phyloP scores from a whole-genome alignment of 2,113 vertebrate genomes.

The Cyanistes caeruleus region DNA sequence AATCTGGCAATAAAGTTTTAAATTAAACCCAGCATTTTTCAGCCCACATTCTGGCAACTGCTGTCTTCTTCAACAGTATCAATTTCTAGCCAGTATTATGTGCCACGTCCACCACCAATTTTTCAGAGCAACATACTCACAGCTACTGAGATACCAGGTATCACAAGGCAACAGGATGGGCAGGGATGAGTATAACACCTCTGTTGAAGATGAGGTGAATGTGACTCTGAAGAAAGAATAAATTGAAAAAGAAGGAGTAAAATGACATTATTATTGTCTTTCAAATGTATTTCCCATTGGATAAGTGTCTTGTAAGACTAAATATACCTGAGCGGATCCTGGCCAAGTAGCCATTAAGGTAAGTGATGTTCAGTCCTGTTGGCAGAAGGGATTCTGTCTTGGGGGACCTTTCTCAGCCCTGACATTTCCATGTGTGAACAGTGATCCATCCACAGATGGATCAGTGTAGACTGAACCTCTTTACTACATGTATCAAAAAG shows the following conservation, averaged over 20 bases:
- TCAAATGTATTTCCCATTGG: neutral
- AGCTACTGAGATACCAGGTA: neutral
- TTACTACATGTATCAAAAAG: neutral
- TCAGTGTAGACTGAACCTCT: neutral
- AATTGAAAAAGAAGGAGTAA: neutral
- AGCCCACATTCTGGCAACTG: conserved; percentile 10
- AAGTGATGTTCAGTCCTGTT: neutral
- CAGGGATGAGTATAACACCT: neutral
- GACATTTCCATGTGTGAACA: neutral
- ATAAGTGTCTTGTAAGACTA: neutral
- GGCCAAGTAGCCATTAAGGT: neutral
- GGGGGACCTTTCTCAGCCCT: neutral
- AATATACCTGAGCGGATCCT: neutral
- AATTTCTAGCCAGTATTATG: neutral
- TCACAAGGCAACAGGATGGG: neutral
- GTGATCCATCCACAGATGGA: no score
- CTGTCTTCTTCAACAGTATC: neutral
- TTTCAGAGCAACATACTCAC: neutral
- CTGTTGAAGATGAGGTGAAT: neutral
- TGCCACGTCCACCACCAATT: neutral
- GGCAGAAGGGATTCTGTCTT: neutral
- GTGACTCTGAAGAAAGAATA: neutral
- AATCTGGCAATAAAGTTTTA: conserved; percentile 54
- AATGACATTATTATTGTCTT: neutral
- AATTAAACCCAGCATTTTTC: conserved; percentile 31